Base-by-base conservation (phyloP, 2,888 invertebrate genomes). In the Gymnoscelis rufifasciata region DNA sequence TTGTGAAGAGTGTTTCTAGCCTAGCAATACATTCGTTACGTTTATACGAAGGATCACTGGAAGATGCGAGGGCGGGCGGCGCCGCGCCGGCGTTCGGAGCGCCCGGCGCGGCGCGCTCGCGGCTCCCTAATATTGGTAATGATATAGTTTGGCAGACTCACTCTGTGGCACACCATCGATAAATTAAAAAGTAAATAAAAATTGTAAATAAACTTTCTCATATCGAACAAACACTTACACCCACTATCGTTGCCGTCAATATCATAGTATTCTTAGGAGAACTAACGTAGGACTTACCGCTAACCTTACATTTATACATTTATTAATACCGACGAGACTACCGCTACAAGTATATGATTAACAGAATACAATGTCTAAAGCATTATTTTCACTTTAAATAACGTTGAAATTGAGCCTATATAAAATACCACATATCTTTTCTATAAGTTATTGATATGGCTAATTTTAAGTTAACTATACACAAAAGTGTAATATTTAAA, bases 371-470 rank as follows among this genome's bases (percentile, higher is more conserved):
- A 58, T 56, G 57, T 87, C 86, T 87, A 87, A 88, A 86, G 88
- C 88, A 87, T 60, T 87, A 87, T 87, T 86, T 86, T 44, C 88
- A 86, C 84, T 87, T 88, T 87, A 84, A 87, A 86, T 87, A 88
- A 87, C 88, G 78, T 84, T 87, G 84, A 87, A 86, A 87, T 87
- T 87, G 87, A 87, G 88, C 88, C 87, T 88, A 87, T 87, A 88
- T 86, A 87, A 88, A 87, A 88, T 88, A 88, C 88, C 88, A 88
- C 87, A 84, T 86, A 87, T 88, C 87, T 88, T 86, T 87, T 81
- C 83, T 87, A 86, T 88, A 87, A 88, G 87, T 87, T 86, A 88
- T 87, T 89, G 89, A 89, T 89, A 89, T 89, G 89, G 89, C 89
- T 89, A 88, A 88, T 87, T 86, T 88, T 88, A 88, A 88, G 87